Evolutionary conservation across 2,113 vertebrate genomes (phyloP).

Genomic region (Bucco capensis): DNA sequence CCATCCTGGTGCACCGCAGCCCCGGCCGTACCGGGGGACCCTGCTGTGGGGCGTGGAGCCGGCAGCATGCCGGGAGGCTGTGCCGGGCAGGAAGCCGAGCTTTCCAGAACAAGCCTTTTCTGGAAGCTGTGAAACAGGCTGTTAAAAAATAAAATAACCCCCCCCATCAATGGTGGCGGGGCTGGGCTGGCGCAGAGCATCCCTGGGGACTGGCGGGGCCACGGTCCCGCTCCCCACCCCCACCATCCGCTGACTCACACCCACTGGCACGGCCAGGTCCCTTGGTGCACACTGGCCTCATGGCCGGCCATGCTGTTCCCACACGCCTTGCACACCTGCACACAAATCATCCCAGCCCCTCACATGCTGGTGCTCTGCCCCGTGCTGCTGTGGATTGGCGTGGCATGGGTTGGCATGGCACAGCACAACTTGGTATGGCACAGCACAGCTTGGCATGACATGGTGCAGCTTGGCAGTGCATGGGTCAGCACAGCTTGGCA

Average conservation of each 20-base stretch:
- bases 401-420: background rate
- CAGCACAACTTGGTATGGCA: background rate
- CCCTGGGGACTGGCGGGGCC: background rate
- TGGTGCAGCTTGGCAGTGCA: background rate
- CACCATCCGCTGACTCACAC: constrained; percentile 42
- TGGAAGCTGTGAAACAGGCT: constrained; percentile 63
- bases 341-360: accelerated
- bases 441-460: background rate
- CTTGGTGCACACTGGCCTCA: background rate
- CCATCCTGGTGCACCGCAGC: background rate
- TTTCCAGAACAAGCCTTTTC: constrained; percentile 50
- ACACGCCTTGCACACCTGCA: background rate
- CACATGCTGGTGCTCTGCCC: background rate
- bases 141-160: background rate
- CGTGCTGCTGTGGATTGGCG: too few relatives aligned
- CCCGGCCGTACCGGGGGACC: background rate
- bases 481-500: background rate
- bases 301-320: background rate
- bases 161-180: background rate
- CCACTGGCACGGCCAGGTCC: background rate
- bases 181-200: background rate
- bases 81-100: constrained; percentile 16
- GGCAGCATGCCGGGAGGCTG: constrained; percentile 16
- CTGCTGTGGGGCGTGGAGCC: background rate
- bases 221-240: background rate